Evolutionary conservation across 1,140 invertebrate species (phyloP).

Genomic region (Scylla paramamosain): DNA sequence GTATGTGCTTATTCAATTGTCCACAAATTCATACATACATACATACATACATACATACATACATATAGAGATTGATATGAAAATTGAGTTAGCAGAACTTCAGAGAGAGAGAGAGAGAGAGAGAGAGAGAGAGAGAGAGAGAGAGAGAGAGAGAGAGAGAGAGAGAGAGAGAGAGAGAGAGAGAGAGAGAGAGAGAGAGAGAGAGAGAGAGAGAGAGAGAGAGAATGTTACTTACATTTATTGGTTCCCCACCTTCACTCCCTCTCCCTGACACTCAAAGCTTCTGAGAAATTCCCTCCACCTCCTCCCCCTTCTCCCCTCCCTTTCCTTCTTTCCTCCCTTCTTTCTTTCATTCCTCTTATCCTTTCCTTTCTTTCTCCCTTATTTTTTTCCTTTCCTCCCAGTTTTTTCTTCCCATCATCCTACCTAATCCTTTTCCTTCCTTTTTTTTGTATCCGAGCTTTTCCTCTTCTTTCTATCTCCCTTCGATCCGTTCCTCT

Average conservation of each 20-base stretch:
- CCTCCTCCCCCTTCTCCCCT: neutral
- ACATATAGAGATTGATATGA: neutral
- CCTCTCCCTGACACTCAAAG: neutral
- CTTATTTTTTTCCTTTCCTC: neutral
- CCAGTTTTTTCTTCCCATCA: neutral
- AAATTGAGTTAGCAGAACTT: neutral
- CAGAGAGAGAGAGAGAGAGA: neutral
- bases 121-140: constrained; percentile 20
- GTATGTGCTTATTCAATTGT: no score
- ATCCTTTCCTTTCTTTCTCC: neutral
- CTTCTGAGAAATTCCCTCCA: neutral
- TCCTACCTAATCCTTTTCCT: neutral
- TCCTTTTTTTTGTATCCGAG: neutral
- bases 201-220: no score
- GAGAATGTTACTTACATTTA: neutral
- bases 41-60: constrained; percentile 24
- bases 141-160: neutral
- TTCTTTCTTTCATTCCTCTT: neutral
- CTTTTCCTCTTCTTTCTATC: neutral
- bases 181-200: no score
- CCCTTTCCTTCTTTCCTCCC: neutral
- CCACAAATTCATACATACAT: neutral
- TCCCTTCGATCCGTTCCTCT: neutral
- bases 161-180: no score
- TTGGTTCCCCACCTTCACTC: neutral